A percentile compares a stretch with the other conserved stretches of the same genome.
Conservation (phyloP, 2,888 invertebrate genomes). For the Schizotus pectinicornis region DNA sequence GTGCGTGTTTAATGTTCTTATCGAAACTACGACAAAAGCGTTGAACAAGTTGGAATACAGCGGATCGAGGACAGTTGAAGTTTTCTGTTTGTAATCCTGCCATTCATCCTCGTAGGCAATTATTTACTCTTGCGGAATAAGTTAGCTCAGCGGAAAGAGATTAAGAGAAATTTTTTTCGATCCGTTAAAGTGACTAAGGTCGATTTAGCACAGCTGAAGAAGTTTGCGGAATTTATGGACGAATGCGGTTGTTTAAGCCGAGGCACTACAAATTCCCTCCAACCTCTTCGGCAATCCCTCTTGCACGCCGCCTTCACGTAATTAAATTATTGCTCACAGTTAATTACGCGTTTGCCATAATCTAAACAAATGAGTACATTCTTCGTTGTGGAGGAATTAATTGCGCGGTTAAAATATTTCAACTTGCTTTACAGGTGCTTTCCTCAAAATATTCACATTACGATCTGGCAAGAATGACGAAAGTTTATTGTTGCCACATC, state of each 20-base stretch:
- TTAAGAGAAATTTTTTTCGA: conserved; percentile 5
- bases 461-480: no score
- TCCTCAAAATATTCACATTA: no score
- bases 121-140: conserved; percentile 1
- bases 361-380: no score
- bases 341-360: not conserved
- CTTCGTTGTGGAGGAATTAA: no score
- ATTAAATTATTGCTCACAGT: conserved; percentile 12
- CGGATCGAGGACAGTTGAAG: no score
- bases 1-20: no score
- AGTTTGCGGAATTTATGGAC: conserved; percentile 24
- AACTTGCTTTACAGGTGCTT: no score
- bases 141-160: conserved; percentile 3
- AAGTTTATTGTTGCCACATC: no score
- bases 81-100: no score
- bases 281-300: conserved; percentile 3
- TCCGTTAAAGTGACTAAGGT: conserved; percentile 14
- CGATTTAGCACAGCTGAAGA: conserved; percentile 24
- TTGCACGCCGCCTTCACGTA: not conserved
- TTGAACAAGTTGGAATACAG: no score
- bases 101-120: no score
- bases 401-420: conserved; percentile 25
- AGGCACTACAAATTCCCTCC: conserved; percentile 13
- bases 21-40: no score
- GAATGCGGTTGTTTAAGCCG: conserved; percentile 11